Evolutionary conservation across 1,140 invertebrate genomes (phyloP).

Genomic region (Neodiprion pinetum): DNA sequence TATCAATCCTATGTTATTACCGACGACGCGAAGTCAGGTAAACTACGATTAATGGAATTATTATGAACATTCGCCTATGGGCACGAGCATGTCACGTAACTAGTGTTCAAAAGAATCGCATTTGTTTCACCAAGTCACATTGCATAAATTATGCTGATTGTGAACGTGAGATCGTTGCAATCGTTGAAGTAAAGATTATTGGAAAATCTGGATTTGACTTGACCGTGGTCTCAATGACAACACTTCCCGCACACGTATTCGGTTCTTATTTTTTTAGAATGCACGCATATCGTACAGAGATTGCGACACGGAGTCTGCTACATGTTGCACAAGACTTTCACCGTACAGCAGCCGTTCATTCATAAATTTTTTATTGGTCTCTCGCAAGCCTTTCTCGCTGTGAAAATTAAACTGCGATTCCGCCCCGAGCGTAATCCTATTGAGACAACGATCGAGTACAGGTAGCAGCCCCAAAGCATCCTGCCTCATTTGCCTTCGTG

Average conservation of each 20-base stretch:
- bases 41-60: not conserved
- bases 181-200: too few species aligned
- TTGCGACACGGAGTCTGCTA: not conserved
- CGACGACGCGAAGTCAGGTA: not conserved
- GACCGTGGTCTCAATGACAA: too few species aligned
- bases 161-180: too few species aligned
- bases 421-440: not conserved
- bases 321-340: not conserved
- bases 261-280: too few species aligned
- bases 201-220: too few species aligned
- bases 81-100: too few species aligned
- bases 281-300: not conserved
- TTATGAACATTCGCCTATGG: too few species aligned
- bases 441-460: not conserved
- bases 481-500: too few species aligned
- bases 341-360: conserved; percentile 4
- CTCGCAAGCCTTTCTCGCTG: not conserved
- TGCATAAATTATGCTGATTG: too few species aligned
- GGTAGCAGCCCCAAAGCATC: not conserved
- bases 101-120: too few species aligned
- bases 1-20: not conserved
- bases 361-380: conserved; percentile 3
- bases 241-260: too few species aligned
- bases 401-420: not conserved
- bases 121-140: too few species aligned